Percentiles rank a stretch among this genome's conserved stretches.
Conservation (phyloP, 1,140 invertebrate species). For the Drosophila insularis region DNA sequence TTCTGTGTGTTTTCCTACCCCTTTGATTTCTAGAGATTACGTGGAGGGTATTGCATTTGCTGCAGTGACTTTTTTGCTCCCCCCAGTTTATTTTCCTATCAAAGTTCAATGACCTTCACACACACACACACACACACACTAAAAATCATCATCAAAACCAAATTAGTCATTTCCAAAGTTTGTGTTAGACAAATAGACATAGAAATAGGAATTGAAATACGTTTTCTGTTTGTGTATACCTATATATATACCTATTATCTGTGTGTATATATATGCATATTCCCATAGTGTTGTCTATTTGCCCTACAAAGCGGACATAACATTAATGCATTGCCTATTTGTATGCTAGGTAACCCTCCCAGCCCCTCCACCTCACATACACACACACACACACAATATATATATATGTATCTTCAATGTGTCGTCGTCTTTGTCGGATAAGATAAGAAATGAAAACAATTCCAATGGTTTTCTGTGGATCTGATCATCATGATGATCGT, state of each 20-base stretch:
- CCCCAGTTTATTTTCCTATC: neutral
- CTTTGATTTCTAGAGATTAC: neutral
- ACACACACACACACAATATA: neutral
- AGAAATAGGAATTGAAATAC: constrained; percentile 8
- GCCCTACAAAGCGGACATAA: constrained; percentile 9
- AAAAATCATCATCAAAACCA: constrained; percentile 24
- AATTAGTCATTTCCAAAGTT: constrained; percentile 25
- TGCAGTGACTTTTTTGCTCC: neutral
- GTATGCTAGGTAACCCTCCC: neutral
- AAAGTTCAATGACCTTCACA: constrained; percentile 19
- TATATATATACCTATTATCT: neutral
- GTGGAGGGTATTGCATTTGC: neutral
- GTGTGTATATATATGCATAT: neutral
- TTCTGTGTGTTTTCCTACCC: neutral
- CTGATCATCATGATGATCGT: constrained; percentile 14
- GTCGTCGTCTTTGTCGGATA: constrained; percentile 4
- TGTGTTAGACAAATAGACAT: constrained; percentile 26
- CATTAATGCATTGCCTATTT: constrained; percentile 4
- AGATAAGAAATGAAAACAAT: constrained; percentile 19
- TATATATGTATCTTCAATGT: neutral
- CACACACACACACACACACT: neutral
- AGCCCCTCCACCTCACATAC: neutral
- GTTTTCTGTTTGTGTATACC: constrained; percentile 1
- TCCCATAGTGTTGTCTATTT: constrained; percentile 1
- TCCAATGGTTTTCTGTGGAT: neutral